phyloP scores from a whole-genome alignment of 2,113 vertebrate genomes.

The Bostrychus sinensis region DNA sequence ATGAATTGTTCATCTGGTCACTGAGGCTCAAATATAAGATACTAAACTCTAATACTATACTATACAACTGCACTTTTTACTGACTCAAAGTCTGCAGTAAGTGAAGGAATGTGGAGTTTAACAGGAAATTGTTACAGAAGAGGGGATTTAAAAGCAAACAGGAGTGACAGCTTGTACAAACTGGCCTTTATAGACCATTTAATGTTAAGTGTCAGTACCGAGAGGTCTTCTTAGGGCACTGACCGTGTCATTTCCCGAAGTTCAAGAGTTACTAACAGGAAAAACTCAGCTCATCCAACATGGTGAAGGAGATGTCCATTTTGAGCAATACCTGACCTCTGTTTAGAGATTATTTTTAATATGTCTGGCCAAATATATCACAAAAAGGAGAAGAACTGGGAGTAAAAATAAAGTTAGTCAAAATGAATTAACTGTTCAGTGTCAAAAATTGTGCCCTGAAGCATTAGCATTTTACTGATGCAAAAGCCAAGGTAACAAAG shows the following conservation, averaged over 20 bases:
- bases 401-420: too few relatives aligned
- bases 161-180: slow-evolving; percentile 4
- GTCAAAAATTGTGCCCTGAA: neutral
- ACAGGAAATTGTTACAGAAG: neutral
- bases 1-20: neutral
- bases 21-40: neutral
- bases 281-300: neutral
- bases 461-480: too few relatives aligned
- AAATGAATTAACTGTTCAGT: too few relatives aligned
- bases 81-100: neutral
- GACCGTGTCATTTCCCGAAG: too few relatives aligned
- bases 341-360: neutral
- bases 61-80: neutral
- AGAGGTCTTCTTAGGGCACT: neutral
- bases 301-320: neutral
- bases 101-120: neutral
- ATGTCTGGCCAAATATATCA: neutral
- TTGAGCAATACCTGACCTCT: neutral
- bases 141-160: neutral
- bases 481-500: too few relatives aligned
- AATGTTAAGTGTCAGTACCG: neutral
- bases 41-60: neutral
- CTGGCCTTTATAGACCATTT: neutral
- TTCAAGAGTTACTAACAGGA: neutral
- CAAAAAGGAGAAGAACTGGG: too few relatives aligned